These are phyloP conservation scores for Microtus richardsoni DNA, from an alignment of 2,113 vertebrate species.

Conservation along the genomic window DNA sequence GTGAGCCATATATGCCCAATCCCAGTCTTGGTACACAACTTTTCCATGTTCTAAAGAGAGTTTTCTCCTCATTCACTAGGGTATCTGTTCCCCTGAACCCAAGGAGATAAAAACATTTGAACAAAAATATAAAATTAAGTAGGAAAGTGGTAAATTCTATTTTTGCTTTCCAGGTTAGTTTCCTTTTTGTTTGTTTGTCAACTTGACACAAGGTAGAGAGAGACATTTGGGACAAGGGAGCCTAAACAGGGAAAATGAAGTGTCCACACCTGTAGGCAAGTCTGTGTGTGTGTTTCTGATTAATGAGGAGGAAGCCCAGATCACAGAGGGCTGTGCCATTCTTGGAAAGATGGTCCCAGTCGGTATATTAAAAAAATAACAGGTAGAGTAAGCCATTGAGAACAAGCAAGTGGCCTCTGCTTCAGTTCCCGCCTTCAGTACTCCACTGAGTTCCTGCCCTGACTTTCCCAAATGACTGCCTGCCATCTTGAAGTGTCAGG, in stretches of 20 bases:
- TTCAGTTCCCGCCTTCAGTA: too few relatives aligned
- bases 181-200: neutral
- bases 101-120: neutral
- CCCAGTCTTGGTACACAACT: neutral
- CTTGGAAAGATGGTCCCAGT: neutral
- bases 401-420: neutral
- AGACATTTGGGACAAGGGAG: neutral
- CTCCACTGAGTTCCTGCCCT: neutral
- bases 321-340: neutral
- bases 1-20: fast-evolving
- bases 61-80: neutral
- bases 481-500: neutral
- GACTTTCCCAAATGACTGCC: neutral
- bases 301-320: neutral
- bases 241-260: neutral
- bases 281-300: neutral
- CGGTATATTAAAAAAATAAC: too few relatives aligned
- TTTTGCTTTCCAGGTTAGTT: neutral
- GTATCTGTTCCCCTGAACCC: neutral
- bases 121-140: slow-evolving; percentile 10
- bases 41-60: neutral
- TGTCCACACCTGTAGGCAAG: neutral
- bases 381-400: neutral
- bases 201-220: neutral
- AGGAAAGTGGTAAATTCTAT: neutral